Conservation (phyloP, 2,888 invertebrate genomes). For the Caenorhabditis sp. region DNA sequence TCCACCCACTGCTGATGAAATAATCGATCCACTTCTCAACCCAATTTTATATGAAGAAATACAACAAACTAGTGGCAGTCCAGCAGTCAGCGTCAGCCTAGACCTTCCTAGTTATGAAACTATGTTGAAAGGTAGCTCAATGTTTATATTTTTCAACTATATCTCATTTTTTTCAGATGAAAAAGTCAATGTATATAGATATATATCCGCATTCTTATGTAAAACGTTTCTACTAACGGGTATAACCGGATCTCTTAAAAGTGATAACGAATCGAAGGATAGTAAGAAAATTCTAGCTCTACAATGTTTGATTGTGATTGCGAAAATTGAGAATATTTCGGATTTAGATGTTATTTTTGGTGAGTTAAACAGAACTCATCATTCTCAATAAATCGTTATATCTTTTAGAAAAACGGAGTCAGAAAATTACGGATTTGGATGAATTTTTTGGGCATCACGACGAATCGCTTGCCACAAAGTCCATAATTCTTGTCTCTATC, state of each 20-base stretch:
- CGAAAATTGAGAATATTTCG: neutral
- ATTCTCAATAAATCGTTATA: too few relatives aligned
- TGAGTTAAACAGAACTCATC: neutral
- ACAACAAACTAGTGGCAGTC: slow-evolving; percentile 12
- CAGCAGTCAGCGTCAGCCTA: slow-evolving; percentile 16
- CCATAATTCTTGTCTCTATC: neutral
- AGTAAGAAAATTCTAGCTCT: slow-evolving; percentile 38
- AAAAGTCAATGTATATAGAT: neutral
- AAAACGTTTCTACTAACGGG: slow-evolving; percentile 30
- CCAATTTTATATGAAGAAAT: slow-evolving; percentile 23
- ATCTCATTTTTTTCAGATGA: neutral
- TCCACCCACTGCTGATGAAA: neutral
- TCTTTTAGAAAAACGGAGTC: slow-evolving; percentile 20
- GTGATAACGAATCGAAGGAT: slow-evolving; percentile 28
- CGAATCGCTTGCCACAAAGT: neutral
- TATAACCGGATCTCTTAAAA: slow-evolving; percentile 16
- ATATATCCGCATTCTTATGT: slow-evolving; percentile 22
- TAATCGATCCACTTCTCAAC: slow-evolving; percentile 30
- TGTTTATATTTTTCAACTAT: too few relatives aligned
- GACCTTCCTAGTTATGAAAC: slow-evolving; percentile 1
- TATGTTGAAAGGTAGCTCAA: neutral
- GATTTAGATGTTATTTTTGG: slow-evolving; percentile 10
- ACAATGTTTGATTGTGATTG: neutral
- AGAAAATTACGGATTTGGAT: slow-evolving; percentile 12
- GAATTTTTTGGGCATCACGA: neutral